A percentile compares a stretch with the other conserved stretches of the same genome.
Conservation (phyloP, 1,140 invertebrate genomes). For the Drosophila baimaii region DNA sequence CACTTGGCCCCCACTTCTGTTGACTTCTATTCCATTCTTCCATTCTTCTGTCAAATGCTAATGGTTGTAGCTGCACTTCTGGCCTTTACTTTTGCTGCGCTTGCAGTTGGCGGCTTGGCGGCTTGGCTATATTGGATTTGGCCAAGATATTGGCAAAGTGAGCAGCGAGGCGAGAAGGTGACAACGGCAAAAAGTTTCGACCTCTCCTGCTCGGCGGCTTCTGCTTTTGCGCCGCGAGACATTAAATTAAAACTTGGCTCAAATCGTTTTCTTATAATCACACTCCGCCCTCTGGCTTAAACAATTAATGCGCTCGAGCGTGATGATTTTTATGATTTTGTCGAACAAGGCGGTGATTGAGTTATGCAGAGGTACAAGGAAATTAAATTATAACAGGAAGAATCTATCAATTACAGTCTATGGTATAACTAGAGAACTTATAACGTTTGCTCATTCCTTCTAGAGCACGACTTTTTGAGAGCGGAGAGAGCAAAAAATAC, state of each 20-base stretch:
- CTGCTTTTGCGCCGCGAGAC: conserved; percentile 3
- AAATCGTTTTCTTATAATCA: conserved; percentile 17
- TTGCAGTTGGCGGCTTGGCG: conserved; percentile 13
- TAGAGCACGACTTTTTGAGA: too few species aligned
- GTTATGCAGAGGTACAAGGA: conserved; percentile 3
- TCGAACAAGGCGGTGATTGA: not conserved
- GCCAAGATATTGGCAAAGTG: conserved; percentile 50
- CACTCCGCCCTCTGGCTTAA: not conserved
- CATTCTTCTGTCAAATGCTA: conserved; percentile 54
- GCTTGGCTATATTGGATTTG: conserved; percentile 57
- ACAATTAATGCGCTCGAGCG: conserved; percentile 6
- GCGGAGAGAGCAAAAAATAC: too few species aligned
- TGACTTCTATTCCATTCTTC: conserved; percentile 52
- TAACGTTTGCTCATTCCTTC: too few species aligned
- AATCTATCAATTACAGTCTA: too few species aligned
- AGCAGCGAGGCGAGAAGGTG: conserved; percentile 39
- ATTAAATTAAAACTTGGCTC: conserved; percentile 16
- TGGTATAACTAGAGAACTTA: too few species aligned
- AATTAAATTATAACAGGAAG: too few species aligned
- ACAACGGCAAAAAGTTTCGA: conserved; percentile 12
- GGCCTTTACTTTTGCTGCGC: conserved; percentile 8
- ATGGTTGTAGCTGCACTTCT: conserved; percentile 49
- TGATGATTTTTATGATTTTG: conserved; percentile 3
- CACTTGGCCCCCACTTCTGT: conserved; percentile 64
- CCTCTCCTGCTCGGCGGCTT: not conserved